These are phyloP conservation scores for Globia sparganii DNA, from an alignment of 2,888 invertebrate species.

Conservation along the genomic window DNA sequence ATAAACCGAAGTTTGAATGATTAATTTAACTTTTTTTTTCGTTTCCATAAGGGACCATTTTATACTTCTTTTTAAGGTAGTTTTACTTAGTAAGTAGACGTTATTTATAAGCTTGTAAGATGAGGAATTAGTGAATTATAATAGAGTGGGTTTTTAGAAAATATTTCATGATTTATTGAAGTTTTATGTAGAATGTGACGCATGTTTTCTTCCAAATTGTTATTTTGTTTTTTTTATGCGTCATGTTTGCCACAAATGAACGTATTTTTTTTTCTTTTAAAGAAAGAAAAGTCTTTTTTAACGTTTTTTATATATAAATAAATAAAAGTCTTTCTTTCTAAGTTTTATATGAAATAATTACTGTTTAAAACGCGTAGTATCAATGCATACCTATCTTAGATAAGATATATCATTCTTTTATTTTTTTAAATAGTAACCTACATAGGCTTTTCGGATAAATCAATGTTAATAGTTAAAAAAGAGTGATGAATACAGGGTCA, in stretches of 20 bases:
- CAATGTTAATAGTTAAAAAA: too few relatives aligned
- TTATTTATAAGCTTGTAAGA: slow-evolving; percentile 34
- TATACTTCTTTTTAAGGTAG: slow-evolving; percentile 25
- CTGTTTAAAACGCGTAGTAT: not conserved
- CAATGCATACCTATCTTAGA: not conserved
- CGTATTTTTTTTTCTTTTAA: too few relatives aligned
- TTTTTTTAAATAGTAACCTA: not conserved
- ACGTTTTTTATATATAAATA: too few relatives aligned
- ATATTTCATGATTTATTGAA: slow-evolving; percentile 39
- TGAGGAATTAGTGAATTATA: slow-evolving; percentile 35
- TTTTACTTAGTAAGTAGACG: slow-evolving; percentile 21
- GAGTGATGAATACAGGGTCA: too few relatives aligned
- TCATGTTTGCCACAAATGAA: too few relatives aligned
- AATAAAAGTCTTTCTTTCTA: too few relatives aligned
- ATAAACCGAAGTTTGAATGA: slow-evolving; percentile 54
- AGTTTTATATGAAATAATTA: not conserved
- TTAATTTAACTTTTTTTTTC: slow-evolving; percentile 42
- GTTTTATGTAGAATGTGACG: too few relatives aligned
- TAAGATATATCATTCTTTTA: not conserved
- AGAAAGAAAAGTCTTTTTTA: too few relatives aligned
- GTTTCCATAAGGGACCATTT: not conserved
- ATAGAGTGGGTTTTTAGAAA: slow-evolving; percentile 34
- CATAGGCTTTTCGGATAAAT: not conserved
- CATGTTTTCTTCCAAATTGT: too few relatives aligned
- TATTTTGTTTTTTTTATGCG: too few relatives aligned